Base-by-base conservation (phyloP, 2,797 vertebrate species). In the Neosilurus hyrtlii region DNA sequence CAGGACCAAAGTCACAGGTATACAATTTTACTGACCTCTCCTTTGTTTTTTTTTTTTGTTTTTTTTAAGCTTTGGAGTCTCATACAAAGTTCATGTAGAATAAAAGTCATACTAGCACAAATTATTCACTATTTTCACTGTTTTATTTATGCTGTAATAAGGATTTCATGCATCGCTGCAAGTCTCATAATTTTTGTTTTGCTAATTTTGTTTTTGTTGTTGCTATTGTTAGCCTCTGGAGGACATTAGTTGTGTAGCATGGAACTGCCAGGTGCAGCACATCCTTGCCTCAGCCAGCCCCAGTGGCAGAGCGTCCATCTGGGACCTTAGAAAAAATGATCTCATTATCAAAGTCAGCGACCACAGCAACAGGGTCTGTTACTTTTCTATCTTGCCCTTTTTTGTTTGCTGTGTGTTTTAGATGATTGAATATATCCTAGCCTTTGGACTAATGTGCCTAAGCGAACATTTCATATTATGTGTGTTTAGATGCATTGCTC, bases 341-440 rank as follows among this genome's bases (percentile, higher is more conserved):
- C 97, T 98, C 54, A 99, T 99, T 83, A 97, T 99, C 88, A 99
- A 99, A 99, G 97, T 99, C 90, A 99, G 97, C 76, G 98, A 99
- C 92, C 98, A 99, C 91, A 99, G 96, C 90, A 99, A 98, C 92
- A 92, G 97, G 91, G 98, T 99, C 90, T 83, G 94, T 92, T 0
- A 20, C n/a, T 22, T 52, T 4, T 24, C 26, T 63, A 0, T 83
- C 11, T 72, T 1, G 37, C 49, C 1, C 26, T 4, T 72, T 24
- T 59, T 84, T 26, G 26, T 43, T 26, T 67, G n/a, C 18, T 65
- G 9, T 65, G 12, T 43, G 15, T 24, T 49, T 14, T 11, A 37
- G 43, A 68, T 52, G 35, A 65, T 67, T 24, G 26, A n/a, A 15
- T 15, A 0, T 20, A 2, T 78, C 15, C 3, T 54, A 77, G 26